Percentiles rank a stretch among this genome's conserved stretches.
phyloP scores from a whole-genome alignment of 2,797 vertebrate species.

The Antennarius maculatus region DNA sequence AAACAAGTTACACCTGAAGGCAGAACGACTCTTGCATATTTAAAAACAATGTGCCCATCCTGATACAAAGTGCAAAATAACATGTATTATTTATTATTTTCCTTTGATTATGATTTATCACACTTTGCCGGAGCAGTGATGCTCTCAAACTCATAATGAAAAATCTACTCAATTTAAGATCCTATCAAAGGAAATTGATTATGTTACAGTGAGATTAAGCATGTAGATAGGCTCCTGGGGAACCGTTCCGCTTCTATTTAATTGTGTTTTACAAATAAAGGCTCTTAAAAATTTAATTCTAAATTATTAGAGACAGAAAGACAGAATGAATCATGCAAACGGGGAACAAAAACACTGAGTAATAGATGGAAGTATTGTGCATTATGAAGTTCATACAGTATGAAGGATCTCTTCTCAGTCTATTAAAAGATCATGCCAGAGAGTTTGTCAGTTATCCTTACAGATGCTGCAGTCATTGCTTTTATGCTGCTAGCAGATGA shows the following conservation, averaged over 20 bases:
- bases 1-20: conserved; percentile 33
- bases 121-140: neutral
- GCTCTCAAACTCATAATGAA: conserved; percentile 2
- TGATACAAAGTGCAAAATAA: conserved; percentile 1
- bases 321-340: neutral
- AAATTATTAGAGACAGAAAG: neutral
- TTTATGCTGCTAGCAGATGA: neutral
- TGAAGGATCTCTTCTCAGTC: neutral
- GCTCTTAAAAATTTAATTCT: neutral
- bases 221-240: neutral
- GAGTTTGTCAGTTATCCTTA: neutral
- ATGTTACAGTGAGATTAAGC: conserved; percentile 8
- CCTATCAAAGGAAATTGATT: neutral
- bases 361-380: neutral
- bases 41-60: conserved; percentile 4
- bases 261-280: conserved; percentile 14
- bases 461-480: no score
- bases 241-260: conserved; percentile 9
- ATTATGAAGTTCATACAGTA: neutral
- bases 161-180: conserved; percentile 6
- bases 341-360: neutral
- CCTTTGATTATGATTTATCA: conserved; percentile 9
- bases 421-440: neutral
- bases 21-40: conserved; percentile 6
- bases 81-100: conserved; percentile 15